Evolutionary conservation across 2,888 invertebrate species (phyloP).

Genomic region (Chaitophorus viminalis): DNA sequence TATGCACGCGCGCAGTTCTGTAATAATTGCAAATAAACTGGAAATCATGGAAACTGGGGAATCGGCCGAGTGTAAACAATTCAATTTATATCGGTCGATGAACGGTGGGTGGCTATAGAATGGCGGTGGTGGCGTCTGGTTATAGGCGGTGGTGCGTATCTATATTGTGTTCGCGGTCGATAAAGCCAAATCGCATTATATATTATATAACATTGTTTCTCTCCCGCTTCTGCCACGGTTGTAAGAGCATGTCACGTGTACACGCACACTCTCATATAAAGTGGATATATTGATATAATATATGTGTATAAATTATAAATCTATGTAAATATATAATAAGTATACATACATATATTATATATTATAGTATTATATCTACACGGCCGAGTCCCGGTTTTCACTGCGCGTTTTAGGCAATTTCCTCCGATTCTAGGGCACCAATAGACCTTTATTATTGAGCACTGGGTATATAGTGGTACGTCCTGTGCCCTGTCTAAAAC

Average conservation of each 20-base stretch:
- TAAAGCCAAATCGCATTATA: background rate
- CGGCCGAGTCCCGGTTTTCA: background rate
- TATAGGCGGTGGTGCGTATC: background rate
- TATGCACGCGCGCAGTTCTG: too few species aligned
- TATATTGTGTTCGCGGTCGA: conserved; percentile 16
- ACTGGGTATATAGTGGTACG: too few species aligned
- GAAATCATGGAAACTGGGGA: background rate
- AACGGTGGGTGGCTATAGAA: too few species aligned
- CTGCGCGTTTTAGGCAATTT: background rate
- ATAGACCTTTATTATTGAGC: too few species aligned
- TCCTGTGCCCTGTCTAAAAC: too few species aligned
- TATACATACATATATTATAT: background rate
- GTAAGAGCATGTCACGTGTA: background rate
- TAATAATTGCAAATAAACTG: background rate
- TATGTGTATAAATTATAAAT: too few species aligned
- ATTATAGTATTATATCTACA: background rate
- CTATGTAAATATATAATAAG: too few species aligned
- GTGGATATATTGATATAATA: too few species aligned
- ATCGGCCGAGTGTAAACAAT: background rate
- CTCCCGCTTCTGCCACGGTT: background rate
- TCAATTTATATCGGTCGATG: conserved; percentile 3
- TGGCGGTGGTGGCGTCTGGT: background rate
- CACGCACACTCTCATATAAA: background rate
- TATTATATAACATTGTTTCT: background rate
- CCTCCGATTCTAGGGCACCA: background rate